These are phyloP conservation scores for Symphodus melops DNA, from an alignment of 2,113 vertebrate genomes.

Conservation along the genomic window DNA sequence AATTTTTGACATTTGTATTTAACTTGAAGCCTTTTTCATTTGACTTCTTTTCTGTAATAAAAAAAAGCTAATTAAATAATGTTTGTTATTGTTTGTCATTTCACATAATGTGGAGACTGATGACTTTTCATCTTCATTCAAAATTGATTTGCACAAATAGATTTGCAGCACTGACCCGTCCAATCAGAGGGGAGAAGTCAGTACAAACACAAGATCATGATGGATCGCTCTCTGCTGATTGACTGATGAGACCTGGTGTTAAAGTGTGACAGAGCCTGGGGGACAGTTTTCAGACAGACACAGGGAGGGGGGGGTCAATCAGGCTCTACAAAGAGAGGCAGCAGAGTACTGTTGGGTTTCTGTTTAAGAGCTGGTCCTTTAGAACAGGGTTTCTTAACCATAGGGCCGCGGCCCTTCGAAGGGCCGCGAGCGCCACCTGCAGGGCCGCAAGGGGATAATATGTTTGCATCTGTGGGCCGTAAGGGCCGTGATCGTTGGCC, in stretches of 20 bases:
- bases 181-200: not conserved
- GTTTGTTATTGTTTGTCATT: not conserved
- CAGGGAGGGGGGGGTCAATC: not conserved
- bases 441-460: no score
- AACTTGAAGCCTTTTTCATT: not conserved
- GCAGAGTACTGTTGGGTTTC: not conserved
- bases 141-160: not conserved
- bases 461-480: no score
- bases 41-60: not conserved
- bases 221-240: slow-evolving; percentile 6
- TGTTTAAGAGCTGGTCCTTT: no score
- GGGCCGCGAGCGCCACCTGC: no score
- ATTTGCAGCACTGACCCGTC: slow-evolving; percentile 8
- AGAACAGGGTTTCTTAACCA: no score
- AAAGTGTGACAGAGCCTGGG: slow-evolving; percentile 13
- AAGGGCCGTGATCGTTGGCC: no score
- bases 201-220: not conserved
- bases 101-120: not conserved
- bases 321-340: not conserved
- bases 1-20: not conserved
- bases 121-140: not conserved
- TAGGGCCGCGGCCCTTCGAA: no score
- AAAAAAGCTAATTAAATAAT: not conserved
- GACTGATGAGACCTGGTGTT: not conserved
- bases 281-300: slow-evolving; percentile 6